Percentiles rank a stretch among this genome's conserved stretches.
Conservation (phyloP, 2,113 vertebrate species). For the Phyllostomus hastatus region DNA sequence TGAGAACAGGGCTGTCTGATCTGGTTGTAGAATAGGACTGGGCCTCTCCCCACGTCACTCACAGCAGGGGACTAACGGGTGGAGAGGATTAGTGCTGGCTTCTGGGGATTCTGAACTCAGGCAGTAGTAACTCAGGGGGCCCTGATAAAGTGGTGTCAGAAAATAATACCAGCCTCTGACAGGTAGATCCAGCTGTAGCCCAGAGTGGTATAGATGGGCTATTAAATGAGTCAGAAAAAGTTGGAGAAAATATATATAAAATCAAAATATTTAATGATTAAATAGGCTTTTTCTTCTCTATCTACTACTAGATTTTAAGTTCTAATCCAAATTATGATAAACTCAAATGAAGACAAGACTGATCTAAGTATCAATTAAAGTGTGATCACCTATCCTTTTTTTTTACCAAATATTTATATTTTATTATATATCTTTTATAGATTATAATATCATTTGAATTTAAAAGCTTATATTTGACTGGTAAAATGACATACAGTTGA, state of each 20-base stretch:
- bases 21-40: conserved; percentile 60
- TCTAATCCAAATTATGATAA: background rate
- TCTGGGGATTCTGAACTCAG: conserved; percentile 71
- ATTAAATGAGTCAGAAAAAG: background rate
- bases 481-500: background rate
- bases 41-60: conserved; percentile 26
- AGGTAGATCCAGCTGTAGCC: background rate
- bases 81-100: conserved; percentile 75
- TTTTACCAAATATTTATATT: background rate
- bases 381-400: background rate
- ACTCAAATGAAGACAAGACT: background rate
- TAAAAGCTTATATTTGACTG: background rate
- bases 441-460: background rate
- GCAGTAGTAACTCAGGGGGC: conserved; percentile 62
- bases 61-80: background rate
- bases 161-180: conserved; percentile 43
- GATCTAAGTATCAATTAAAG: background rate
- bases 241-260: background rate
- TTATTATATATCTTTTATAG: background rate
- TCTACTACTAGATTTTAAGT: background rate
- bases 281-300: background rate
- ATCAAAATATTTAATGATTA: background rate
- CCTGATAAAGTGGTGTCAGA: conserved; percentile 64
- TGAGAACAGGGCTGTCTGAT: background rate
- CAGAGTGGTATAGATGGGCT: accelerated